Evolutionary conservation across 1,140 invertebrate genomes (phyloP).

Genomic region (Stegodyphus dumicola): DNA sequence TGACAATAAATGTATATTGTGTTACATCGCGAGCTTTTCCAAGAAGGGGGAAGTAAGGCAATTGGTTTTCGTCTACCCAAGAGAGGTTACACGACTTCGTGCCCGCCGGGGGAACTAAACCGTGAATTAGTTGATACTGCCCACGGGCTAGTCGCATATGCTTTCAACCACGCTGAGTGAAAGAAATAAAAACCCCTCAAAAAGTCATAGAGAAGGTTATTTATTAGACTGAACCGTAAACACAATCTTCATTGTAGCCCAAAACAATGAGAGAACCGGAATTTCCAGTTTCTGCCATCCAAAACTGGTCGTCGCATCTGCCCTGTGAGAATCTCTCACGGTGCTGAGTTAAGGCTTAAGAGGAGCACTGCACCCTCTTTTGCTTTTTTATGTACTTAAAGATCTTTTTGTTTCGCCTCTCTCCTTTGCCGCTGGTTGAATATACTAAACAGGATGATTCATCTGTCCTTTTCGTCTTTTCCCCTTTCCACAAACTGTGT

Average conservation of each 20-base stretch:
- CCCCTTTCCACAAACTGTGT: not conserved
- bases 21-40: too few relatives aligned
- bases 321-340: slow-evolving; percentile 21
- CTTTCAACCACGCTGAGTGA: not conserved
- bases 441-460: slow-evolving; percentile 38
- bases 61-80: too few relatives aligned
- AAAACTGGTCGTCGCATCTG: slow-evolving; percentile 25
- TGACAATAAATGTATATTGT: too few relatives aligned
- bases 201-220: slow-evolving; percentile 16
- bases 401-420: slow-evolving; percentile 17
- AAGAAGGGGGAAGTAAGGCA: too few relatives aligned
- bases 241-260: slow-evolving; percentile 38
- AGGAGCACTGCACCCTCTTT: slow-evolving; percentile 15
- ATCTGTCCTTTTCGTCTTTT: not conserved
- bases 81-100: too few relatives aligned
- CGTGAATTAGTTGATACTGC: not conserved
- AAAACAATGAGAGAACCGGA: slow-evolving; percentile 49
- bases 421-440: slow-evolving; percentile 6
- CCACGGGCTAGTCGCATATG: not conserved
- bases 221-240: slow-evolving; percentile 35
- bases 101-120: too few relatives aligned
- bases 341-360: not conserved
- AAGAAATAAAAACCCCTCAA: not conserved
- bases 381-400: not conserved
- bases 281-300: slow-evolving; percentile 24